Conservation (phyloP, 2,888 invertebrate genomes). For the Alentia gelatinosa region DNA sequence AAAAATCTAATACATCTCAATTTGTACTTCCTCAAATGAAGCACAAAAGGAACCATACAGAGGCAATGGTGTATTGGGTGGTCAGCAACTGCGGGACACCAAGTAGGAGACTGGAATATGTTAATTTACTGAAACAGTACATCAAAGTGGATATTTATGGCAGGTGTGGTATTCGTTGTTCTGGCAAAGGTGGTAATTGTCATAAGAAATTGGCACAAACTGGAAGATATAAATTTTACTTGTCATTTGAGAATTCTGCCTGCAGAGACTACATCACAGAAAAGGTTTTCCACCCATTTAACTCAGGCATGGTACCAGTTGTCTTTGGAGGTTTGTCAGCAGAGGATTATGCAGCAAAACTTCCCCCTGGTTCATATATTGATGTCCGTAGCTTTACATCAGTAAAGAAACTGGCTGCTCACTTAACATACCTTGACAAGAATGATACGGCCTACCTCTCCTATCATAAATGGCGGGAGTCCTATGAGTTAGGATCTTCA, state of each 20-base stretch:
- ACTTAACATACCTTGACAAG: not conserved
- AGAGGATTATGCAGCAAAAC: not conserved
- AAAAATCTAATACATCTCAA: not conserved
- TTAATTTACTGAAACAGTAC: not conserved
- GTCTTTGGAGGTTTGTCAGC: conserved; percentile 18
- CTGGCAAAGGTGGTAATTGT: not conserved
- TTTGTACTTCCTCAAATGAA: not conserved
- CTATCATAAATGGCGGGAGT: not conserved
- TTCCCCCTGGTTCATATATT: conserved; percentile 46
- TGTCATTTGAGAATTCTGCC: conserved; percentile 38
- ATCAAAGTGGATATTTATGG: conserved; percentile 52
- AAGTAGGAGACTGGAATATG: conserved; percentile 12
- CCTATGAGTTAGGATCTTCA: no score
- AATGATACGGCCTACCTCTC: not conserved
- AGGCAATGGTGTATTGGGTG: not conserved
- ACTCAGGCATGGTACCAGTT: conserved; percentile 13
- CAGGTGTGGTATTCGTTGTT: not conserved
- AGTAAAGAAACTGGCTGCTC: not conserved
- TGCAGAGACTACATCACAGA: conserved; percentile 46
- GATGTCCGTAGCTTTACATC: conserved; percentile 34
- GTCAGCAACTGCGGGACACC: conserved; percentile 19
- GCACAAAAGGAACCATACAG: not conserved
- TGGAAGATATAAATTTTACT: conserved; percentile 40
- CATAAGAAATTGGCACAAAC: not conserved
- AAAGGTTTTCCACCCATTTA: not conserved